Evolutionary conservation across 2,113 vertebrate species (phyloP).

Genomic region (Hepsetus odoe): DNA sequence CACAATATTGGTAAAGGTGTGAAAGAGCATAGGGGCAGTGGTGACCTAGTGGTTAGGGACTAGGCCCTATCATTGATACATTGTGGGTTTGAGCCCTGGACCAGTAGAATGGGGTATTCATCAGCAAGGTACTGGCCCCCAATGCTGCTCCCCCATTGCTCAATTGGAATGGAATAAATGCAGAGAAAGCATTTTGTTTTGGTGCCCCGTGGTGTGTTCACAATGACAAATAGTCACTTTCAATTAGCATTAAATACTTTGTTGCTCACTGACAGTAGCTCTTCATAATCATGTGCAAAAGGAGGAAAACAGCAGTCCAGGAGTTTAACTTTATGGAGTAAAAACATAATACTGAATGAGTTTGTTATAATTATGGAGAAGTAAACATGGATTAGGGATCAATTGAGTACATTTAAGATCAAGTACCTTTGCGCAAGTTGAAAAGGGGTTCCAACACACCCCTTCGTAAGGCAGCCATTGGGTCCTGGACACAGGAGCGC

Average conservation of each 20-base stretch:
- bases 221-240: too few relatives aligned
- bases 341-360: neutral
- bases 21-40: too few relatives aligned
- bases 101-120: too few relatives aligned
- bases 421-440: constrained; percentile 85
- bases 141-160: too few relatives aligned
- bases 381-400: neutral
- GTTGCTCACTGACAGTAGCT: neutral
- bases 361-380: neutral
- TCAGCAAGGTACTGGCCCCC: too few relatives aligned
- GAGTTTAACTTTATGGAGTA: neutral
- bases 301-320: neutral
- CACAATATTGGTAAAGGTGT: too few relatives aligned
- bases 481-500: constrained; percentile 95
- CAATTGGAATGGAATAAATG: too few relatives aligned
- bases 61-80: too few relatives aligned
- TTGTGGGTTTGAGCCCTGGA: too few relatives aligned
- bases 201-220: too few relatives aligned
- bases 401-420: neutral
- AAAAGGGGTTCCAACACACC: constrained; percentile 90
- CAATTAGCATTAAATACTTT: neutral
- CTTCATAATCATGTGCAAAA: neutral
- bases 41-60: too few relatives aligned
- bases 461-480: constrained; percentile 86
- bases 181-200: too few relatives aligned